Conservation (phyloP, 2,888 invertebrate species). For the Alloscopus bannaensis region DNA sequence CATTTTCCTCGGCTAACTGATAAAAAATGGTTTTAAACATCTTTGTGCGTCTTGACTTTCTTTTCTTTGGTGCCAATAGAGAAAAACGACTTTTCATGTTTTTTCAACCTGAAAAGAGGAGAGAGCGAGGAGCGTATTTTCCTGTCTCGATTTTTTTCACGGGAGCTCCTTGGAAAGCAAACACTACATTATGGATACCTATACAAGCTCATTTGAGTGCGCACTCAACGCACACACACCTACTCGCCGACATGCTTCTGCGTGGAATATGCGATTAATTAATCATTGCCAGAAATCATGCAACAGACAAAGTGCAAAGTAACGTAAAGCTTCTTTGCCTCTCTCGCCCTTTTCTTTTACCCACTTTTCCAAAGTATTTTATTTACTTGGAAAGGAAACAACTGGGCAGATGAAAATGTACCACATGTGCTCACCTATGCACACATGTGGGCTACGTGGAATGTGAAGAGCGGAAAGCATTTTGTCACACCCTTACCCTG, state of each 20-base stretch:
- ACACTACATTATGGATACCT: not conserved
- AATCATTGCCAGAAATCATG: slow-evolving; percentile 58
- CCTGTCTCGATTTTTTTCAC: too few species aligned
- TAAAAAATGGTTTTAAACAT: slow-evolving; percentile 10
- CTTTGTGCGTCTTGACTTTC: slow-evolving; percentile 17
- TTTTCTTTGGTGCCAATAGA: slow-evolving; percentile 10
- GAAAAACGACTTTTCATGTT: slow-evolving; percentile 44
- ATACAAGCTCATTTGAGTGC: not conserved
- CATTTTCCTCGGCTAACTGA: slow-evolving; percentile 11
- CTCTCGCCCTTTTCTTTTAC: slow-evolving; percentile 15
- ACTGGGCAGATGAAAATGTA: slow-evolving; percentile 15
- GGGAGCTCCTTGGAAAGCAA: too few species aligned
- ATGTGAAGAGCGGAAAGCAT: too few species aligned
- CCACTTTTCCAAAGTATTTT: slow-evolving; percentile 38
- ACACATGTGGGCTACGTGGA: slow-evolving; percentile 15
- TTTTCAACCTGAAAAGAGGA: too few species aligned
- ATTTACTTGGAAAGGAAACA: slow-evolving; percentile 39
- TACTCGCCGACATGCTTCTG: not conserved
- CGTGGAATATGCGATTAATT: slow-evolving; percentile 43
- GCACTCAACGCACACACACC: not conserved
- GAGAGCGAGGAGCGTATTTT: not conserved
- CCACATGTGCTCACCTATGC: not conserved
- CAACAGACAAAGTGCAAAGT: slow-evolving; percentile 57
- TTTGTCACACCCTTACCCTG: slow-evolving; percentile 49
- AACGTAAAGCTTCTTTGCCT: slow-evolving; percentile 22